A percentile compares a stretch with the other conserved stretches of the same genome.
Conservation (phyloP, 2,113 vertebrate genomes). For the Protomyctophum bolini region DNA sequence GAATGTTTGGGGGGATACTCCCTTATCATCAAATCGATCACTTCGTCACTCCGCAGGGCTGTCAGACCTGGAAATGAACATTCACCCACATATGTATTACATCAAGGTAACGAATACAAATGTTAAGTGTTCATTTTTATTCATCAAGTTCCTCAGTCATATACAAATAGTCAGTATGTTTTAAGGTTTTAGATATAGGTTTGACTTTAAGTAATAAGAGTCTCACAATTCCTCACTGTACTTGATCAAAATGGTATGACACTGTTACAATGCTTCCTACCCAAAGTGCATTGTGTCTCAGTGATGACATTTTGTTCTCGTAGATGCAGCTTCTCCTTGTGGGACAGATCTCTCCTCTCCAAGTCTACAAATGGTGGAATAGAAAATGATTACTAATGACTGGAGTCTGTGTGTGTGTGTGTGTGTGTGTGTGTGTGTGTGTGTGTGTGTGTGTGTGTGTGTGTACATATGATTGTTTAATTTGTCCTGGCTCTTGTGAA, state of each 20-base stretch:
- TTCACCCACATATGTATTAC: background rate
- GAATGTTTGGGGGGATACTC: conserved; percentile 96
- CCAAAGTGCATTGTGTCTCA: conserved; percentile 96
- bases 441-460: too few species aligned
- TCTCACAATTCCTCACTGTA: background rate
- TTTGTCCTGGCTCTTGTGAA: too few species aligned
- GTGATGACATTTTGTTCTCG: conserved; percentile 97
- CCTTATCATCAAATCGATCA: conserved; percentile 99
- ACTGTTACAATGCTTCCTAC: conserved; percentile 70
- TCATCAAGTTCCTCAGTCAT: background rate
- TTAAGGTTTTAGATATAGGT: background rate
- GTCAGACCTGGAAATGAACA: conserved; percentile 85
- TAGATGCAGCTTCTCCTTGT: conserved; percentile 97
- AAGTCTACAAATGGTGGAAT: conserved; percentile 82
- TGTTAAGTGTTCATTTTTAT: background rate
- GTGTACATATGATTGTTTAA: too few species aligned
- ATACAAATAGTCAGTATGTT: background rate
- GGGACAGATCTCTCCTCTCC: conserved; percentile 96
- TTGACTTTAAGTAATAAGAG: background rate
- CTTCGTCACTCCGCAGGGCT: conserved; percentile 95
- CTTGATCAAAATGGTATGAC: background rate
- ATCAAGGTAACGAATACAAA: background rate
- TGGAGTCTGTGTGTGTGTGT: too few species aligned
- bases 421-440: too few species aligned
- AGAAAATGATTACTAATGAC: background rate